Evolutionary conservation across 2,113 vertebrate genomes (phyloP).

Genomic region (Psammodynastes pulverulentus): DNA sequence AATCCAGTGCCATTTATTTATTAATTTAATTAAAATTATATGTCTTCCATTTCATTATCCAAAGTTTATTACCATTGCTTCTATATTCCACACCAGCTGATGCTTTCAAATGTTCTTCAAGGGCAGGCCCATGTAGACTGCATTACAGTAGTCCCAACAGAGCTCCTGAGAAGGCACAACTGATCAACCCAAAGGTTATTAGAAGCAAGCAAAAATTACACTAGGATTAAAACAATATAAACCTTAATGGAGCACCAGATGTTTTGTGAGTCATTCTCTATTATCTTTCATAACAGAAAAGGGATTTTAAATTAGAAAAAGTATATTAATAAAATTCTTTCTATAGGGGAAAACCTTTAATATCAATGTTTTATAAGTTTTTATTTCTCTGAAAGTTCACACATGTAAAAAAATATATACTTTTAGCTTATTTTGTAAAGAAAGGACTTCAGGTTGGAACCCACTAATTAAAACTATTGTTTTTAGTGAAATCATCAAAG

Average conservation of each 20-base stretch:
- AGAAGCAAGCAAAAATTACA: constrained; percentile 49
- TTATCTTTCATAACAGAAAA: constrained; percentile 35
- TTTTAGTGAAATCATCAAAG: constrained; percentile 33
- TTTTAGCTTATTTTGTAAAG: not conserved
- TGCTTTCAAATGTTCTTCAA: not conserved
- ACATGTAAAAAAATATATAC: not conserved
- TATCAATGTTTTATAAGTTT: not conserved
- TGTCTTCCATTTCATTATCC: not conserved
- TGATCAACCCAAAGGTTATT: constrained; percentile 13
- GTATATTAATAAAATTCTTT: not conserved
- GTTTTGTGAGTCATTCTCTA: constrained; percentile 48
- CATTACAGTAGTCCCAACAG: not conserved
- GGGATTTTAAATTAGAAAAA: constrained; percentile 43
- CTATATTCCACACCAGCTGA: not conserved
- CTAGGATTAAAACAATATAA: constrained; percentile 38
- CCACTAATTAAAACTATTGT: constrained; percentile 46
- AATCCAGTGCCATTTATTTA: not conserved
- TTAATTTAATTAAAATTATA: not conserved
- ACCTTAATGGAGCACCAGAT: constrained; percentile 27
- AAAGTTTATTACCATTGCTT: not conserved
- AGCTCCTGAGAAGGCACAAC: not conserved
- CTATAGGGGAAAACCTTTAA: not conserved
- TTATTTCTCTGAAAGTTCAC: not conserved
- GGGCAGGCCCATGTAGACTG: not conserved
- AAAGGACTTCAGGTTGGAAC: constrained; percentile 24